A percentile compares a stretch with the other conserved stretches of the same genome.
These are phyloP conservation scores for Scaptomyza montana DNA, from an alignment of 1,140 invertebrate genomes.

Conservation along the genomic window DNA sequence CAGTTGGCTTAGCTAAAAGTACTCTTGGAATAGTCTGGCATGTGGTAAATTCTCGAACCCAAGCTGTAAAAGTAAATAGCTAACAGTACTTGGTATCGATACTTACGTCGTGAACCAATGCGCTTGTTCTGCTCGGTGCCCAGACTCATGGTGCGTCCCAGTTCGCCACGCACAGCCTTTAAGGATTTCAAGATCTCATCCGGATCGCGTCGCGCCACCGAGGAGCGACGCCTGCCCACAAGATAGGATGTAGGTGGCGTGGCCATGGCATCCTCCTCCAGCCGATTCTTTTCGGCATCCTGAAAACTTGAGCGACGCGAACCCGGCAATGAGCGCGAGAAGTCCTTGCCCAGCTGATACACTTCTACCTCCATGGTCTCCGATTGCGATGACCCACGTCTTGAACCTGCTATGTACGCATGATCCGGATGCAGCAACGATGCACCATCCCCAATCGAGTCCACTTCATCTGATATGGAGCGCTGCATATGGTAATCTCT, in stretches of 20 bases:
- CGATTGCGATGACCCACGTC: slow-evolving; percentile 92
- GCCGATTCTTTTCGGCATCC: slow-evolving; percentile 85
- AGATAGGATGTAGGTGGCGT: slow-evolving; percentile 86
- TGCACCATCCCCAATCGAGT: slow-evolving; percentile 89
- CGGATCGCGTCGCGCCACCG: slow-evolving; percentile 90
- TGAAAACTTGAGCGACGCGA: slow-evolving; percentile 93
- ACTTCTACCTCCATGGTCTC: slow-evolving; percentile 93
- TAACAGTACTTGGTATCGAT: slow-evolving; percentile 17
- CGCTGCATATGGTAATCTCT: slow-evolving; percentile 88
- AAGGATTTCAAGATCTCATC: slow-evolving; percentile 91
- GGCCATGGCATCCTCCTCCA: slow-evolving; percentile 84
- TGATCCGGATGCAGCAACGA: slow-evolving; percentile 92
- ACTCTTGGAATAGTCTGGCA: slow-evolving; percentile 6
- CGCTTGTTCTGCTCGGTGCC: slow-evolving; percentile 85
- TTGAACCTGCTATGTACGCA: slow-evolving; percentile 89
- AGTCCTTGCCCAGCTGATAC: slow-evolving; percentile 92
- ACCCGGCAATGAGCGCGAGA: slow-evolving; percentile 92
- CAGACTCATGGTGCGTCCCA: slow-evolving; percentile 91
- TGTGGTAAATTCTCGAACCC: slow-evolving; percentile 3
- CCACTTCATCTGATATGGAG: slow-evolving; percentile 89
- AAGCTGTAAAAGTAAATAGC: background rate
- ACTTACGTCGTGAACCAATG: slow-evolving; percentile 87
- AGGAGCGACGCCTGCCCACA: slow-evolving; percentile 90
- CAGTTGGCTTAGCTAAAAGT: background rate
- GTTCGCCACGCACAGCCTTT: slow-evolving; percentile 91